Conservation (phyloP, 2,797 vertebrate species). For the Mallotus villosus region DNA sequence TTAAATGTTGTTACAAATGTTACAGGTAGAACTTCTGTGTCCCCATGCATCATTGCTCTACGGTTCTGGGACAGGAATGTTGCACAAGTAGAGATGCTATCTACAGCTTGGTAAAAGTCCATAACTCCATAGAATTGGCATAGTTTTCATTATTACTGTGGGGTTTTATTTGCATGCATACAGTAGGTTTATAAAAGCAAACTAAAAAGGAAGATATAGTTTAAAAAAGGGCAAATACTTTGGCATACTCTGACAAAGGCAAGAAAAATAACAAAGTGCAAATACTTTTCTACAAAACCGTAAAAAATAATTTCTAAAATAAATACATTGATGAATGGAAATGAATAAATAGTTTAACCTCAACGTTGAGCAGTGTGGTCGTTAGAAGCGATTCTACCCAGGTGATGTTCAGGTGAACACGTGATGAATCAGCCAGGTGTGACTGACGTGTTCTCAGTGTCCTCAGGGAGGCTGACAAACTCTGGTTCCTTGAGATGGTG, state of each 20-base stretch:
- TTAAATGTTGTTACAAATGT: constrained; percentile 75
- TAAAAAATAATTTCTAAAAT: constrained; percentile 45
- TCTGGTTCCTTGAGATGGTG: too few relatives aligned
- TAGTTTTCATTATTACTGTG: constrained; percentile 79
- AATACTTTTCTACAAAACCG: constrained; percentile 61
- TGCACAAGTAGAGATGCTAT: constrained; percentile 76
- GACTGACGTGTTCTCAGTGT: constrained; percentile 56
- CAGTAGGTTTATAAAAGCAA: constrained; percentile 73
- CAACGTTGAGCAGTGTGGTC: constrained; percentile 64
- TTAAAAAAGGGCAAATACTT: constrained; percentile 89
- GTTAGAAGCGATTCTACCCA: constrained; percentile 59
- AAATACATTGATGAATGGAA: constrained; percentile 51
- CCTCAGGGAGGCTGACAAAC: constrained; percentile 51
- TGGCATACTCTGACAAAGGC: constrained; percentile 84
- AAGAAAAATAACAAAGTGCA: constrained; percentile 75
- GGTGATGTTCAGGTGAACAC: constrained; percentile 53
- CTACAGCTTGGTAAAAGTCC: constrained; percentile 80
- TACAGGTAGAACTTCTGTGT: constrained; percentile 74
- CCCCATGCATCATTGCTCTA: constrained; percentile 94
- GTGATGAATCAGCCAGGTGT: constrained; percentile 72
- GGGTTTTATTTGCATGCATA: constrained; percentile 73
- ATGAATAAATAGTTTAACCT: constrained; percentile 63
- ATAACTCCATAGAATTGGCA: constrained; percentile 83
- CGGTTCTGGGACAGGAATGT: constrained; percentile 81
- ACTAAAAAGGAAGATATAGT: constrained; percentile 69